phyloP scores from a whole-genome alignment of 1,140 invertebrate genomes.

The Macrobrachium nipponense region DNA sequence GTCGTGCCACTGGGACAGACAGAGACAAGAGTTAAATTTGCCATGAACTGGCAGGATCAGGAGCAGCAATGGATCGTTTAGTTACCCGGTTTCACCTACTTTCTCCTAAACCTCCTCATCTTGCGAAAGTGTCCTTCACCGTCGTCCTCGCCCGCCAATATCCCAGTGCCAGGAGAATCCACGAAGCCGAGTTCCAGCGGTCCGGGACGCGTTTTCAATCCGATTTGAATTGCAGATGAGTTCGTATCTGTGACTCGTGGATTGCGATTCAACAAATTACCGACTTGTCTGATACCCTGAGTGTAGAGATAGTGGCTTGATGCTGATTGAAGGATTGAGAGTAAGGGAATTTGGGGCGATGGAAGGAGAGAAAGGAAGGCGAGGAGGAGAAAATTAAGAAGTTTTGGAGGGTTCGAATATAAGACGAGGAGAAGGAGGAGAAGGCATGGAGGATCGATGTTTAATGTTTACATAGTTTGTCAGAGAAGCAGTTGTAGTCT shows the following conservation, averaged over 20 bases:
- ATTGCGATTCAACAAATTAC: slow-evolving; percentile 59
- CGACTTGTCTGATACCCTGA: slow-evolving; percentile 46
- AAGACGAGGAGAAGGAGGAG: not conserved
- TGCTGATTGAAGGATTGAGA: slow-evolving; percentile 40
- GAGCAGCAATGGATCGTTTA: too few species aligned
- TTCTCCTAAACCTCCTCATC: not conserved
- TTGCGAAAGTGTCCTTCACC: not conserved
- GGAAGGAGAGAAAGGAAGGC: not conserved
- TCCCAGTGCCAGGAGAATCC: not conserved
- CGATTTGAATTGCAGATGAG: slow-evolving; percentile 58
- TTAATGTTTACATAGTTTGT: too few species aligned
- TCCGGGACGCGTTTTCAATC: slow-evolving; percentile 52
- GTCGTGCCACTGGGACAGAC: too few species aligned
- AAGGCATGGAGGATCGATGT: not conserved
- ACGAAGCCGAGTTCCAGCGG: slow-evolving; percentile 51
- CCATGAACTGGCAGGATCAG: too few species aligned
- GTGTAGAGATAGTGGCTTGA: slow-evolving; percentile 28
- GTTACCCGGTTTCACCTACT: too few species aligned
- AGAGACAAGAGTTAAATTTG: too few species aligned
- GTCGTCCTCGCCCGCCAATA: not conserved
- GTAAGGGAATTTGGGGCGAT: slow-evolving; percentile 2
- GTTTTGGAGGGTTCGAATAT: not conserved
- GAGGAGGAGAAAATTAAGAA: not conserved
- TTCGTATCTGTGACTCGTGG: slow-evolving; percentile 56
- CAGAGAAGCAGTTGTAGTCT: too few species aligned